Base-by-base conservation (phyloP, 1,140 invertebrate species). In the Telenomus remus region DNA sequence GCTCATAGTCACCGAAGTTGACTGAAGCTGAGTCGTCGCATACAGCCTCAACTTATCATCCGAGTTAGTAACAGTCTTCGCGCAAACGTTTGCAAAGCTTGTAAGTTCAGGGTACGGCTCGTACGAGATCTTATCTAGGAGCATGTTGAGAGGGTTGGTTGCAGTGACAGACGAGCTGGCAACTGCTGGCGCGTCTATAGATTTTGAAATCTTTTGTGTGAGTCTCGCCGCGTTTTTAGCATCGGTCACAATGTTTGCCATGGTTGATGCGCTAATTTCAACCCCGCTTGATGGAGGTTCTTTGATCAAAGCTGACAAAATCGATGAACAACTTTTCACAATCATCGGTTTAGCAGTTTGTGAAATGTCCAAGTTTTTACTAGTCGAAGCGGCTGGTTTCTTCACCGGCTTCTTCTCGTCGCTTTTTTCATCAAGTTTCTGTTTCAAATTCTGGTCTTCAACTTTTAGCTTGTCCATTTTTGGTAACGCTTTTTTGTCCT, bases 201-300 rank as follows among this genome's bases (percentile, higher is more conserved):
- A 14, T 60, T 73, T 39, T 27, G 61, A 43, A 14, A 75, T 71
- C 1, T 81, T 80, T 42, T 87, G 81, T 48, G 79, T 84, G 0
- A 86, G 65, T 49, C 84, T 83, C 0, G 82, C 80, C 0, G 82
- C 82, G 11, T 86, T 83, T 70, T 88, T 87, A 0, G 81, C 81
- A 39, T 87, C 86, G 0, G 76, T 69, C 1, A 86, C 84, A 15
- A 87, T 84, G 12, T 70, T 84, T 0, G 81, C 79, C 80, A 86
- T 82, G 0, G 68, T 71, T 0, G 80, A 78, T 0, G 81, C 63
- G 33, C 79, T 43, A 16, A 64, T 76, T 11, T 73, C 66, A 5
- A 49, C 12, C 4, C 19, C 44, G 2, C 59, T 14, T 0, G 57
- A 39, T 1, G 49, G 55, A 4, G 63, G 50, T 13, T 78, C 63